Conservation (phyloP, 2,888 invertebrate species). For the Netelia inedita region DNA sequence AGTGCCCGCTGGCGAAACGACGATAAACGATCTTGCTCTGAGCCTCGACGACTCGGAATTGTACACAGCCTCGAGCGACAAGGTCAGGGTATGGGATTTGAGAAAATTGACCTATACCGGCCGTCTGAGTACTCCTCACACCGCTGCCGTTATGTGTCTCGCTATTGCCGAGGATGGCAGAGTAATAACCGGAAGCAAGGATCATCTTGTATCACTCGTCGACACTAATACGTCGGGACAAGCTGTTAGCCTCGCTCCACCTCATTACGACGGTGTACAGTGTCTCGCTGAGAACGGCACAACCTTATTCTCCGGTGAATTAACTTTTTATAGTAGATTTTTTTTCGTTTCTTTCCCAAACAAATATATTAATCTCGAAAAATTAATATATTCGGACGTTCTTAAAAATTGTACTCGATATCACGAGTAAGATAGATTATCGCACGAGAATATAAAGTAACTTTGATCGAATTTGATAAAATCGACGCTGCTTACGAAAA, state of each 20-base stretch:
- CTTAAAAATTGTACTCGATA: no score
- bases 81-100: slow-evolving; percentile 94
- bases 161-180: slow-evolving; percentile 89
- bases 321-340: background rate
- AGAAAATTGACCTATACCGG: slow-evolving; percentile 90
- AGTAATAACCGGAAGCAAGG: slow-evolving; percentile 93
- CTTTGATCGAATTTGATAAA: background rate
- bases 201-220: slow-evolving; percentile 88
- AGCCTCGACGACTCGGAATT: slow-evolving; percentile 88
- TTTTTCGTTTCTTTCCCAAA: background rate
- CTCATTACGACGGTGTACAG: slow-evolving; percentile 96
- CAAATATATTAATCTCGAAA: no score
- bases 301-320: slow-evolving; percentile 90
- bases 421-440: no score
- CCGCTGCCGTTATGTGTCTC: slow-evolving; percentile 94
- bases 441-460: no score
- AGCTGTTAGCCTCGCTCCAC: slow-evolving; percentile 89
- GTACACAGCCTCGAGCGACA: slow-evolving; percentile 93
- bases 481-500: no score
- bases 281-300: slow-evolving; percentile 90
- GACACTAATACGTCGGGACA: slow-evolving; percentile 85
- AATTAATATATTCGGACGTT: no score
- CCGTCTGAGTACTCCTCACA: slow-evolving; percentile 92
- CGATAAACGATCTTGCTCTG: slow-evolving; percentile 90
- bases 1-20: slow-evolving; percentile 88